phyloP scores from a whole-genome alignment of 2,888 invertebrate species.

The Phorcus lineatus region DNA sequence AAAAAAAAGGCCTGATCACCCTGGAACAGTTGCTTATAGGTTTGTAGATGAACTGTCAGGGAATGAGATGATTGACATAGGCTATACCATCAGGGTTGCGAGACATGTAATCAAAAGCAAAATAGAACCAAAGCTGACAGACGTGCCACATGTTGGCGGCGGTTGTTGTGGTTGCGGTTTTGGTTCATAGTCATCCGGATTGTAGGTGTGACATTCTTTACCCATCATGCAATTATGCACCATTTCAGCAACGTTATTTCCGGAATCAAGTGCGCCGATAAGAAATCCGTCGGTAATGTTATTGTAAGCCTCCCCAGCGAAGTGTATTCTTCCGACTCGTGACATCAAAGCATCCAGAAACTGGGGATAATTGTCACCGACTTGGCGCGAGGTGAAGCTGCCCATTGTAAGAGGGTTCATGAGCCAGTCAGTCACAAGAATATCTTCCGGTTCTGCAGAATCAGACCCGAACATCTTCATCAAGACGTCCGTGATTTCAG shows the following conservation, averaged over 20 bases:
- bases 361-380: neutral
- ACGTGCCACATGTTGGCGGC: neutral
- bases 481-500: constrained; percentile 29
- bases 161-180: neutral
- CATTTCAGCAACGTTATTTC: neutral
- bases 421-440: constrained; percentile 13
- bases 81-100: no score
- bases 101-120: no score
- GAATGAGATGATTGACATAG: no score
- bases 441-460: constrained; percentile 18
- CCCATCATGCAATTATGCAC: neutral
- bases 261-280: constrained; percentile 32
- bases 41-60: no score
- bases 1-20: no score
- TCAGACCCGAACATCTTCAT: constrained; percentile 32
- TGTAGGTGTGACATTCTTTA: neutral
- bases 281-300: constrained; percentile 35
- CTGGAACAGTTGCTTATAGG: no score
- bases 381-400: neutral
- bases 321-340: constrained; percentile 38
- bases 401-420: neutral
- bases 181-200: neutral
- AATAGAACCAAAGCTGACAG: neutral
- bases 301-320: constrained; percentile 41
- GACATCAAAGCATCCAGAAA: constrained; percentile 1